Base-by-base conservation (phyloP, 2,888 invertebrate genomes). In the Xanthostigma xanthostigma region DNA sequence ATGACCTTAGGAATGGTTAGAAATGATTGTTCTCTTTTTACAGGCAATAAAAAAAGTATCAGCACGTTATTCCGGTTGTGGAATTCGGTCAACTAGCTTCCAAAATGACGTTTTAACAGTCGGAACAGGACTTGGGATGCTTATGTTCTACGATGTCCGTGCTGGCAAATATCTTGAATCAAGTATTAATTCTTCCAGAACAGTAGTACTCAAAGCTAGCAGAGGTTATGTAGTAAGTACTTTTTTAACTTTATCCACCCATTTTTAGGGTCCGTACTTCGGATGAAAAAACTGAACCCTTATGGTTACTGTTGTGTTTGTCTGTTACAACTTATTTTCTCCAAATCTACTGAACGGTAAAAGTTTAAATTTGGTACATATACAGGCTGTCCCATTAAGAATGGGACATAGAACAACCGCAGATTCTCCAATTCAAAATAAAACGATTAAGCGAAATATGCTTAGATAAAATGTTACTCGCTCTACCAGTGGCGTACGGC, bases 81-180 rank as follows among this genome's bases (percentile, higher is more conserved):
- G 92, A 36, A 88, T 94, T 55, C 76, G 94, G 41, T 94, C 94
- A 0, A 84, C 93, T 36, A 87, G 86, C 67, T 95, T 95, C 68
- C 81, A 87, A 57, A 89, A 88, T 0, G 80, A 92, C 58, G 79
- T 94, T 58, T 74, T 96, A 53, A 94, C 95, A 2, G 88, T 95
- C 54, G 95, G 95, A 13, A 95, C 94, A 0, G 94, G 94, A 0
- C 73, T 89, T 17, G 94, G 95, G 13, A 79, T 88, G 69, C 70
- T 96, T 2, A 82, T 94, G 76, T 95, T 96, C 69, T 95, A 93
- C 64, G 96, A 96, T 64, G 73, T 94, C 51, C 78, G 89, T 58
- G 91, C 90, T 33, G 85, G 86, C 44, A 92, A 91, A 66, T 95
- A 93, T 66, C 68, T 95, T 46, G 92, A 93, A 62, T 89, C 89